Evolutionary conservation across 2,113 vertebrate species (phyloP), one percentile per base, ranked within the genome.

Genomic region (Miniopterus natalensis): DNA sequence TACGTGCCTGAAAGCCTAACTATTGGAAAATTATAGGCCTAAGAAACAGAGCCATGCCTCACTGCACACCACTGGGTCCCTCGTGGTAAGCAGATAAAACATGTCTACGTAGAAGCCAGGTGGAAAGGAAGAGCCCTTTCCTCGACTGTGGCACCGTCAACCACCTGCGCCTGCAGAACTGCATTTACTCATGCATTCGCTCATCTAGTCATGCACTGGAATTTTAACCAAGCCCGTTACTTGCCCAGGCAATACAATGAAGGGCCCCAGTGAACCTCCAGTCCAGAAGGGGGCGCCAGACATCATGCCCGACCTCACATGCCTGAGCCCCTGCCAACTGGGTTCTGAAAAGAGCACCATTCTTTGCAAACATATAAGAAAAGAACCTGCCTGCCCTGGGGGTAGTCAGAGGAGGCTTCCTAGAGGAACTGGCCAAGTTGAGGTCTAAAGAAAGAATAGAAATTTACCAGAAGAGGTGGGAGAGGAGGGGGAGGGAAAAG

Each of bases 1-100:
- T 11, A 23, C 8, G 21, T 27, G 79, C 75, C 79, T 40, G 85
- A 84, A 92, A 90, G 81, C 73, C 73, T 96, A 97, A 95, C 92
- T 87, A 92, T 57, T 84, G 55, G 92, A 31, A 94, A 96, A 92
- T 93, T 68, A 70, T 6, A 93, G 89, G 71, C 78, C 86, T n/a
- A 36, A 70, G 83, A 71, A 84, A 74, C 29, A 55, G n/a, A 55
- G 83, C 45, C 42, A 14, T 11, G 89, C 86, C 25, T 96, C 83
- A 20, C 27, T 70, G 88, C 42, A 27, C 47, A 15, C 36, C 5
- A 12, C 31, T 51, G 73, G 51, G 36, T 12, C 10, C 53, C 74
- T 74, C 7, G 6, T 2, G 36, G 42, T 45, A 55, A 74, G 1
- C 61, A 51, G 53, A 53, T 79, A 63, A 94, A 31, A 63, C 91